phyloP scores from a whole-genome alignment of 2,797 vertebrate species.

The Myiotriccus ornatus region DNA sequence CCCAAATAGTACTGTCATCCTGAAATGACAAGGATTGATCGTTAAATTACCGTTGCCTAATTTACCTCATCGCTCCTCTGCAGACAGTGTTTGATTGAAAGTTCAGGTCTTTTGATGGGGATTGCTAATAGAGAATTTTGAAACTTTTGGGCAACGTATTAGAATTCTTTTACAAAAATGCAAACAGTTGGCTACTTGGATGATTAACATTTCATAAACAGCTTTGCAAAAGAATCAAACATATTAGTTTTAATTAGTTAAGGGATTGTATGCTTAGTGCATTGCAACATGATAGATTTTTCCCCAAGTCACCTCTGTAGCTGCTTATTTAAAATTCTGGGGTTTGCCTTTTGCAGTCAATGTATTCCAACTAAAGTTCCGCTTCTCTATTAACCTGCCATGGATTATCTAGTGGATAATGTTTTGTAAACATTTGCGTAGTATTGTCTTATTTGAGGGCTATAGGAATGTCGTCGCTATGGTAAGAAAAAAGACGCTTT shows the following conservation, averaged over 20 bases:
- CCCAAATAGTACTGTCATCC: conserved; percentile 59
- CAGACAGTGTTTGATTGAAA: conserved; percentile 57
- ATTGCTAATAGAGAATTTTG: background rate
- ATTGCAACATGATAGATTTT: background rate
- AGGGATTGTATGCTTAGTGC: background rate
- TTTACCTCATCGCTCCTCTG: conserved; percentile 58
- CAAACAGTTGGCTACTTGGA: background rate
- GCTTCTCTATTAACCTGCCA: background rate
- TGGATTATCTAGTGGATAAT: background rate
- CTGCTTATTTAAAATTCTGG: background rate
- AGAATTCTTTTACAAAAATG: background rate
- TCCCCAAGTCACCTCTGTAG: background rate
- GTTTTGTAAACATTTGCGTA: background rate
- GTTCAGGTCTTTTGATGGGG: conserved; percentile 38
- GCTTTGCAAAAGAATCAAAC: background rate
- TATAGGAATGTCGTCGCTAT: fast-evolving
- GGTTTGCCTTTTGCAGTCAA: background rate
- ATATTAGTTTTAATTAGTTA: background rate
- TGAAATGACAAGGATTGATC: conserved; percentile 68
- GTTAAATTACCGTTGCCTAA: conserved; percentile 60
- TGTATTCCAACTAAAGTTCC: background rate
- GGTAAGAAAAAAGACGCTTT: fast-evolving
- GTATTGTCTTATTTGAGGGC: background rate
- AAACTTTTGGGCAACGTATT: conserved; percentile 1
- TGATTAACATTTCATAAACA: conserved; percentile 16